Percentiles rank a stretch among this genome's conserved stretches.
Conservation (phyloP, 1,140 invertebrate species). For the Aplysia californica region DNA sequence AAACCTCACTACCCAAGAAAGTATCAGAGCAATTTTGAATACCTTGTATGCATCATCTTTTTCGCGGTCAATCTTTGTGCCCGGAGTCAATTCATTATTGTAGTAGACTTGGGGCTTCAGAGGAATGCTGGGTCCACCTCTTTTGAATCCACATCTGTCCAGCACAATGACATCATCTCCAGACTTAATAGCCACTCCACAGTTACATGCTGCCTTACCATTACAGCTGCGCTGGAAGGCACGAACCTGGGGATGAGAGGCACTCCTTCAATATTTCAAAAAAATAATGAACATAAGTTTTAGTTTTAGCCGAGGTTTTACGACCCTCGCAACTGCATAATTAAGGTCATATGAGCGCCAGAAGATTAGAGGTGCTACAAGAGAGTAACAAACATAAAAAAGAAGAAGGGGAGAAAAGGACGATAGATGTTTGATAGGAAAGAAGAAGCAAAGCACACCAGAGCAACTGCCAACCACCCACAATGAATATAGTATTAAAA, state of each 20-base stretch:
- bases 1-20: not conserved
- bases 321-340: too few species aligned
- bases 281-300: too few species aligned
- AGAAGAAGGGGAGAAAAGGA: too few species aligned
- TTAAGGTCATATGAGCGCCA: too few species aligned
- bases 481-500: too few species aligned
- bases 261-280: too few species aligned
- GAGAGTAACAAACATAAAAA: too few species aligned
- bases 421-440: too few species aligned
- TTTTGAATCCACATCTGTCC: slow-evolving; percentile 44
- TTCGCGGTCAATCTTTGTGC: slow-evolving; percentile 37
- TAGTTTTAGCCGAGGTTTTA: too few species aligned
- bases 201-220: slow-evolving; percentile 53
- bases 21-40: not conserved
- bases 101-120: slow-evolving; percentile 34
- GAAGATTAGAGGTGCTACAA: too few species aligned
- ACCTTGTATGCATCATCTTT: slow-evolving; percentile 37
- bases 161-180: slow-evolving; percentile 59
- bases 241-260: slow-evolving; percentile 38
- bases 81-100: slow-evolving; percentile 48
- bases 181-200: slow-evolving; percentile 50
- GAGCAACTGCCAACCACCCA: too few species aligned
- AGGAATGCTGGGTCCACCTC: not conserved
- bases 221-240: slow-evolving; percentile 40
- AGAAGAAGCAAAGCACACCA: too few species aligned